Conservation (phyloP, 2,888 invertebrate species). For the Cerastoderma edule region DNA sequence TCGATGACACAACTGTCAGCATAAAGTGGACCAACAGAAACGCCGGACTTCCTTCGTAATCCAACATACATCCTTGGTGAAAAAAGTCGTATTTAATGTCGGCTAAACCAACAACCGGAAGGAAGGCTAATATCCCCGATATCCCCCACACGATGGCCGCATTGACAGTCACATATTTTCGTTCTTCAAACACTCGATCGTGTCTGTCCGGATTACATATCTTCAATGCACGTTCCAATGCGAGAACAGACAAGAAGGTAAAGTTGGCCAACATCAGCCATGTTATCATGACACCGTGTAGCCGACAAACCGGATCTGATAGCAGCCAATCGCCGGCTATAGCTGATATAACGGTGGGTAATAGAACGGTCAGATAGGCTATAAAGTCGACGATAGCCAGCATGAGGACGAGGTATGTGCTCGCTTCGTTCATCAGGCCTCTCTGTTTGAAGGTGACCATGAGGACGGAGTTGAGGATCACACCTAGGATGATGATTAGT, state of each 20-base stretch:
- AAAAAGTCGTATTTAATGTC: constrained; percentile 56
- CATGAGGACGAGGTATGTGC: constrained; percentile 55
- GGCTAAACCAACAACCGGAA: constrained; percentile 44
- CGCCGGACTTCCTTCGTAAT: constrained; percentile 34
- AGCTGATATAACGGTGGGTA: constrained; percentile 52
- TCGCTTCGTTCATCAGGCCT: constrained; percentile 57
- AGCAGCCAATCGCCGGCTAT: constrained; percentile 44
- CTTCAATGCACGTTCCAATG: constrained; percentile 58
- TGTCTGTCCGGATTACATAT: constrained; percentile 34
- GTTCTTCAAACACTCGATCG: constrained; percentile 45
- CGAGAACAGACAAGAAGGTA: constrained; percentile 45
- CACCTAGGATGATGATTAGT: constrained; percentile 50
- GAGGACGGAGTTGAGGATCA: constrained; percentile 53
- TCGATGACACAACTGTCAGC: constrained; percentile 49
- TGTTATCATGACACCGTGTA: constrained; percentile 42
- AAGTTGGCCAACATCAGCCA: constrained; percentile 48
- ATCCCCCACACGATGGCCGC: constrained; percentile 41
- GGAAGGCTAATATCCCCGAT: constrained; percentile 32
- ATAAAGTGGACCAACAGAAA: constrained; percentile 54
- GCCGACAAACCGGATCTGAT: constrained; percentile 38
- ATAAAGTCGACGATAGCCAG: constrained; percentile 55
- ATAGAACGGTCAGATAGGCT: constrained; percentile 46
- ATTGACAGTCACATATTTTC: constrained; percentile 31
- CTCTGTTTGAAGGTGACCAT: constrained; percentile 60
- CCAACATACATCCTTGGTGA: constrained; percentile 60